Percentiles rank a stretch among this genome's conserved stretches.
phyloP scores from a whole-genome alignment of 2,888 invertebrate genomes.

The Orchestes rusci region DNA sequence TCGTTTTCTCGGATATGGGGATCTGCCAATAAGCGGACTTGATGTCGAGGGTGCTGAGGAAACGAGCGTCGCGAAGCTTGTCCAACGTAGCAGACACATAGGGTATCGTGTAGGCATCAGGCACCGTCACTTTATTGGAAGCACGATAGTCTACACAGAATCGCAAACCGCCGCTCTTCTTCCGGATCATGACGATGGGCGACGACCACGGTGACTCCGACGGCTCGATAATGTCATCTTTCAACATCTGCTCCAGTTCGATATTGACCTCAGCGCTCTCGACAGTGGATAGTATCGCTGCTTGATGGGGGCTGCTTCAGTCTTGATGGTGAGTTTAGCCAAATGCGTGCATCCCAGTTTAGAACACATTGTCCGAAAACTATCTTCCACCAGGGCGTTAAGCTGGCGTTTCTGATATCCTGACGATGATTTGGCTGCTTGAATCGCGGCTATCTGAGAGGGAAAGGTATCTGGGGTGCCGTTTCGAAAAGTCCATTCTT shows the following conservation, averaged over 20 bases:
- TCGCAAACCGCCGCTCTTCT: constrained; percentile 26
- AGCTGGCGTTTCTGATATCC: neutral
- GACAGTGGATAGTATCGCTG: constrained; percentile 1
- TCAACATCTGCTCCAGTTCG: neutral
- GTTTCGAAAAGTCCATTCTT: neutral
- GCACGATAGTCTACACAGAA: constrained; percentile 5
- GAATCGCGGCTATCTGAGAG: neutral
- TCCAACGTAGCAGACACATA: neutral
- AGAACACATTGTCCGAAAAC: neutral
- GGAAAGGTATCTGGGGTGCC: neutral
- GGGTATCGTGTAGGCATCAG: constrained; percentile 3
- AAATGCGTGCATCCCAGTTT: neutral
- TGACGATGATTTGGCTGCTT: neutral
- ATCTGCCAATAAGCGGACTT: no score
- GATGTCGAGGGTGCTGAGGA: no score
- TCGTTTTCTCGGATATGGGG: no score
- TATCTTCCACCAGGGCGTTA: neutral
- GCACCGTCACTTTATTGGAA: constrained; percentile 2
- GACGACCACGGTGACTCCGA: constrained; percentile 24
- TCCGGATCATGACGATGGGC: constrained; percentile 21
- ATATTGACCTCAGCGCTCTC: neutral
- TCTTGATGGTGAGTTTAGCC: neutral
- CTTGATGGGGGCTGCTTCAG: neutral
- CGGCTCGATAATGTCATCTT: neutral
- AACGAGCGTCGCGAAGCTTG: no score